Conservation (phyloP, 23 tunicate species). For the Corella eumyota region DNA sequence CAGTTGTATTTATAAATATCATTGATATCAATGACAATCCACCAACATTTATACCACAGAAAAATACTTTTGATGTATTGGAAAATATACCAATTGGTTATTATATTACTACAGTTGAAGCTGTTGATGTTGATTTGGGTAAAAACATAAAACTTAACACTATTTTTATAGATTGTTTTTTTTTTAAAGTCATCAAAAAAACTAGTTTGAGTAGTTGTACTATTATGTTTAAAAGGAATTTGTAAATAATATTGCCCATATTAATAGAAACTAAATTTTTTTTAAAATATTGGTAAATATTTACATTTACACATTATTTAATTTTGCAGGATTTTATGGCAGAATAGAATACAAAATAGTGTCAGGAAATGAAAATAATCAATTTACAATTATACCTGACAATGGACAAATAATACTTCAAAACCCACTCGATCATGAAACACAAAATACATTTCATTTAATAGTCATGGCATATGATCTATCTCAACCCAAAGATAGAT, state of each 20-base stretch:
- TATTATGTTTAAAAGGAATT: too few relatives aligned
- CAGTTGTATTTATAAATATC: constrained; percentile 24
- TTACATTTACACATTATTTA: too few relatives aligned
- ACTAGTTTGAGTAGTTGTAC: too few relatives aligned
- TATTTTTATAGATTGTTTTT: too few relatives aligned
- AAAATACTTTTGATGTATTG: not conserved
- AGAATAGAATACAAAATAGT: constrained; percentile 49
- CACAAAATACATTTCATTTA: constrained; percentile 11
- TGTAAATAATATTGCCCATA: too few relatives aligned
- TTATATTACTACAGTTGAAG: constrained; percentile 22
- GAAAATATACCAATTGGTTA: constrained; percentile 35
- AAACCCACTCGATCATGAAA: constrained; percentile 37
- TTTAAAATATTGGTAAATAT: too few relatives aligned
- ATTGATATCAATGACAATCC: constrained; percentile 61
- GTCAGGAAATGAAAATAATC: constrained; percentile 30
- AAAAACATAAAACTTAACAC: not conserved
- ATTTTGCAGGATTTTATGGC: constrained; percentile 47
- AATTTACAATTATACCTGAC: constrained; percentile 24
- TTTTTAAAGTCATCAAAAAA: too few relatives aligned
- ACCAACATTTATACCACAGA: constrained; percentile 24
- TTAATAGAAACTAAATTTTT: too few relatives aligned
- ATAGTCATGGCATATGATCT: constrained; percentile 52
- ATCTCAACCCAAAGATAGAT: constrained; percentile 12
- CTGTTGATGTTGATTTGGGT: constrained; percentile 61
- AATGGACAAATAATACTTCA: constrained; percentile 16